Percentiles rank a stretch among this genome's conserved stretches.
Evolutionary conservation across 2,113 vertebrate species (phyloP).

Genomic region (Canis aureus): DNA sequence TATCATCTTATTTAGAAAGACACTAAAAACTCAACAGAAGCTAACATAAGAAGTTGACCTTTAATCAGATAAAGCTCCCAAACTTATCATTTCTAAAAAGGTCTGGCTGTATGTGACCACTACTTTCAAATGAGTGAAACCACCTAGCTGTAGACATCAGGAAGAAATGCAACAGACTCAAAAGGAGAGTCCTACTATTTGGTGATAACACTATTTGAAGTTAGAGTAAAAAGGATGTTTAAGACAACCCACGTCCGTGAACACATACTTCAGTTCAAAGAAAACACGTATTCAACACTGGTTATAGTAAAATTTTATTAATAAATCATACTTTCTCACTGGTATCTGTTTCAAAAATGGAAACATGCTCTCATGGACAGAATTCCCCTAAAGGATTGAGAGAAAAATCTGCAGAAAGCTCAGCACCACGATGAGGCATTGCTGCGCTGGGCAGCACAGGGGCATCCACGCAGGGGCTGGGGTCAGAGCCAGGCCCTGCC

Average conservation of each 20-base stretch:
- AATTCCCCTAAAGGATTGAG: background rate
- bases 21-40: background rate
- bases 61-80: background rate
- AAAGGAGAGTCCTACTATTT: background rate
- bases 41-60: background rate
- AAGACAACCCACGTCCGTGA: constrained; percentile 1
- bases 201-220: constrained; percentile 4
- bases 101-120: background rate
- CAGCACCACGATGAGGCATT: background rate
- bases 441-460: background rate
- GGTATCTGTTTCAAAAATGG: constrained; percentile 44
- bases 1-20: background rate
- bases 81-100: background rate
- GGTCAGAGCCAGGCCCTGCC: background rate
- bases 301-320: background rate
- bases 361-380: background rate
- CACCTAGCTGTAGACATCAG: background rate
- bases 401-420: background rate
- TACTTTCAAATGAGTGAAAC: background rate
- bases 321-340: background rate
- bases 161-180: background rate
- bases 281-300: background rate
- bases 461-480: rapidly evolving
- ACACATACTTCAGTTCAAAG: background rate
- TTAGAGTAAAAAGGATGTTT: constrained; percentile 17